These are phyloP conservation scores for Percopsis omiscomaycus DNA, from an alignment of 2,797 vertebrate species.

Conservation along the genomic window DNA sequence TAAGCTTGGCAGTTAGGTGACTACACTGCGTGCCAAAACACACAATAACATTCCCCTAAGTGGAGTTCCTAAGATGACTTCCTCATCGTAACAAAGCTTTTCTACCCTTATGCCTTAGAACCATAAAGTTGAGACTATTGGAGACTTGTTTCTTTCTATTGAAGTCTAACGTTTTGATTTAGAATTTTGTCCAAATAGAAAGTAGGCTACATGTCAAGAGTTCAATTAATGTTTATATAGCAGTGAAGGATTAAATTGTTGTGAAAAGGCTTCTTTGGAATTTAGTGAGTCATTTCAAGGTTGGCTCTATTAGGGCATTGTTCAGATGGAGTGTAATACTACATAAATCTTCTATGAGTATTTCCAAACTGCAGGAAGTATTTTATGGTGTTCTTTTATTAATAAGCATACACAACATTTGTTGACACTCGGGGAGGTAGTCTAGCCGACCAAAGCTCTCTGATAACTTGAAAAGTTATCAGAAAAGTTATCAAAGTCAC, in stretches of 20 bases:
- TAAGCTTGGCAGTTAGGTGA: constrained; percentile 22
- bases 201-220: neutral
- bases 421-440: no score
- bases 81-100: constrained; percentile 35
- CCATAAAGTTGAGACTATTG: constrained; percentile 22
- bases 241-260: neutral
- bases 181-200: neutral
- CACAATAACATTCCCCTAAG: constrained; percentile 58
- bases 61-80: constrained; percentile 33
- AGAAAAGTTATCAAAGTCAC: no score
- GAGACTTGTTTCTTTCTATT: constrained; percentile 28
- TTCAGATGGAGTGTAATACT: no score
- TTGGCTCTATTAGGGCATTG: no score
- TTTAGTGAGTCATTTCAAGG: no score
- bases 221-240: neutral
- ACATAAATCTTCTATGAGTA: no score
- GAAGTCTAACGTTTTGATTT: constrained; percentile 19
- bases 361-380: no score
- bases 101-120: constrained; percentile 9
- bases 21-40: constrained; percentile 55
- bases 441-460: no score
- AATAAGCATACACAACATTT: no score
- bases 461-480: no score
- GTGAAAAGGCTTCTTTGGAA: no score
- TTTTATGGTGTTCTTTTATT: no score